phyloP scores from a whole-genome alignment of 2,797 vertebrate genomes.

The Thripadectes ignobilis region DNA sequence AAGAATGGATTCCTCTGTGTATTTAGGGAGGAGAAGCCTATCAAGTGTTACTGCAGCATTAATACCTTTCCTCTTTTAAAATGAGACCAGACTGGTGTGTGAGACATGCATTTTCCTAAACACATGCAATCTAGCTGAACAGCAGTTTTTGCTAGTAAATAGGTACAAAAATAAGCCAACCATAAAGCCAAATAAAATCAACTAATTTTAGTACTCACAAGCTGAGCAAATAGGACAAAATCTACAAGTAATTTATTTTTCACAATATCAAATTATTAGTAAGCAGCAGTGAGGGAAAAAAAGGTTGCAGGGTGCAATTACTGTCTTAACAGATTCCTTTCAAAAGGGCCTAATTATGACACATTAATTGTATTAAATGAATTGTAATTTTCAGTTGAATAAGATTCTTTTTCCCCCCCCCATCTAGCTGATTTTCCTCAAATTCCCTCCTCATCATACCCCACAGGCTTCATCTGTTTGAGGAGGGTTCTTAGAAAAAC shows the following conservation, averaged over 20 bases:
- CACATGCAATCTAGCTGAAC: background rate
- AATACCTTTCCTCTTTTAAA: background rate
- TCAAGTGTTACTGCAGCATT: background rate
- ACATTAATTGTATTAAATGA: slow-evolving; percentile 32
- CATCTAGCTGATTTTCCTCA: background rate
- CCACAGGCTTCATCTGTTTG: background rate
- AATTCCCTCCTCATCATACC: background rate
- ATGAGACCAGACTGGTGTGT: background rate
- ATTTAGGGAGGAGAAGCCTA: background rate
- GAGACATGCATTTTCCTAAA: background rate
- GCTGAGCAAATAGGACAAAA: slow-evolving; percentile 6
- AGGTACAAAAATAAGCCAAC: slow-evolving; percentile 31
- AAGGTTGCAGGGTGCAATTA: slow-evolving; percentile 5
- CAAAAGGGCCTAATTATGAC: slow-evolving; percentile 42
- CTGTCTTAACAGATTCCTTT: slow-evolving; percentile 35
- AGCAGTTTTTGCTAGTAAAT: slow-evolving; percentile 25
- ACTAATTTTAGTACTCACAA: slow-evolving; percentile 36
- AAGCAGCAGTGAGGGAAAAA: background rate
- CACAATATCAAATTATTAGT: slow-evolving; percentile 31
- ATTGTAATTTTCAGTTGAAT: background rate
- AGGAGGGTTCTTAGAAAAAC: background rate
- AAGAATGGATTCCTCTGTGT: background rate
- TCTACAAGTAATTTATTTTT: slow-evolving; percentile 42
- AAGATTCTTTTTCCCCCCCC: background rate
- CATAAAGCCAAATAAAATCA: slow-evolving; percentile 41